Conservation (phyloP, 2,888 invertebrate species). For the Matsumyia berberina region DNA sequence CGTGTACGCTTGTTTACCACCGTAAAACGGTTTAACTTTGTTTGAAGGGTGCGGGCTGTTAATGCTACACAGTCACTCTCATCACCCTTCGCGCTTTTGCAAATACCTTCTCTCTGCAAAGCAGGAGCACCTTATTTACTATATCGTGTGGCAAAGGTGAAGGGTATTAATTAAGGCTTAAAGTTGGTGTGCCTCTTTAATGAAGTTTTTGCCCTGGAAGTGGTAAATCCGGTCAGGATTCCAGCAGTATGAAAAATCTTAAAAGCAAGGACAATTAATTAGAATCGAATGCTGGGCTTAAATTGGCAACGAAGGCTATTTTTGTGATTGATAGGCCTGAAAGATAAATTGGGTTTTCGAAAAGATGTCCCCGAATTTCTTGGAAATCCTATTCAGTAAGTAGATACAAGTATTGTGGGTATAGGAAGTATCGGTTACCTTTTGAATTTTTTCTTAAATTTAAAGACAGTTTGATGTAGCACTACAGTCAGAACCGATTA, state of each 20-base stretch:
- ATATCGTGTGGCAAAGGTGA: slow-evolving; percentile 61
- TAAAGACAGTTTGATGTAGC: too few relatives aligned
- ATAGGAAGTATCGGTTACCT: too few relatives aligned
- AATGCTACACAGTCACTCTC: not conserved
- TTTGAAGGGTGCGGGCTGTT: slow-evolving; percentile 23
- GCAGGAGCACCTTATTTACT: slow-evolving; percentile 37
- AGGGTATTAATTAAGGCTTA: slow-evolving; percentile 67
- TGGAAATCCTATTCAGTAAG: not conserved
- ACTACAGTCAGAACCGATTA: too few relatives aligned
- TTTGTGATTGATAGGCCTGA: slow-evolving; percentile 12
- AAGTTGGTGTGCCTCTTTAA: slow-evolving; percentile 53
- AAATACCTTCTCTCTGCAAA: slow-evolving; percentile 1
- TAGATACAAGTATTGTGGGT: not conserved
- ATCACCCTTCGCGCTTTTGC: not conserved
- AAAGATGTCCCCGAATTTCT: not conserved
- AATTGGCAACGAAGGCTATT: slow-evolving; percentile 11
- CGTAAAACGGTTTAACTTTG: slow-evolving; percentile 61
- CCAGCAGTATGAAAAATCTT: slow-evolving; percentile 4
- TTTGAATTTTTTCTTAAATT: not conserved
- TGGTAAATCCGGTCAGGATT: slow-evolving; percentile 20
- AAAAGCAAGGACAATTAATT: slow-evolving; percentile 43
- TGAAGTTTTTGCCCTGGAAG: slow-evolving; percentile 36
- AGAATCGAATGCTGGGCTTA: slow-evolving; percentile 19
- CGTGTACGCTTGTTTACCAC: slow-evolving; percentile 54
- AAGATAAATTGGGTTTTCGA: not conserved